These are phyloP conservation scores for Drosophila nasuta DNA, from an alignment of 1,140 invertebrate genomes.

Conservation along the genomic window DNA sequence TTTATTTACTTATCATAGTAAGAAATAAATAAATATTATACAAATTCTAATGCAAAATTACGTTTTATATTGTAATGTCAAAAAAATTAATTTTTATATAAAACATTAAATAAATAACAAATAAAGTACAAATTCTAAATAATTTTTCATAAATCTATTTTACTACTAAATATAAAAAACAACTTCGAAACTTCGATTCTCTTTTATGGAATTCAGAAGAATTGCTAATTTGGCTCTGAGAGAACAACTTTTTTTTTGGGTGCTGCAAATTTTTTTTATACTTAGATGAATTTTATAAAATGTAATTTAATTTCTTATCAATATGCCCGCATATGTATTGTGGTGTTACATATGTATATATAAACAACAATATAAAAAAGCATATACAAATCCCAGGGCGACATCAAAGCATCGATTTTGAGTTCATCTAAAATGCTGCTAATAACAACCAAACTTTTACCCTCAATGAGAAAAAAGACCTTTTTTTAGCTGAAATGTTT, in stretches of 20 bases:
- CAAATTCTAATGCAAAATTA: too few species aligned
- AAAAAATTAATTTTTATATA: too few species aligned
- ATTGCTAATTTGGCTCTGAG: background rate
- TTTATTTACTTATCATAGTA: too few species aligned
- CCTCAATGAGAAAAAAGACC: slow-evolving; percentile 32
- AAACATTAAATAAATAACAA: background rate
- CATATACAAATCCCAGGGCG: background rate
- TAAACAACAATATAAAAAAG: background rate
- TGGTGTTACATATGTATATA: background rate
- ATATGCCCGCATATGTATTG: background rate
- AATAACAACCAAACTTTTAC: slow-evolving; percentile 70
- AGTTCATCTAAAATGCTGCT: slow-evolving; percentile 59
- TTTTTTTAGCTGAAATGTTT: slow-evolving; percentile 48
- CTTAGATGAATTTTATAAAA: background rate
- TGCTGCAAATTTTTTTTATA: background rate
- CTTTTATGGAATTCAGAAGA: background rate
- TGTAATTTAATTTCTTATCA: background rate
- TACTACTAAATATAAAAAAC: too few species aligned
- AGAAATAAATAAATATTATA: too few species aligned
- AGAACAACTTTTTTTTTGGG: too few species aligned
- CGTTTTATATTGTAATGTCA: too few species aligned
- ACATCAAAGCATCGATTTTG: slow-evolving; percentile 56
- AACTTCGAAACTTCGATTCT: background rate
- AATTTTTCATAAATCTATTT: too few species aligned
- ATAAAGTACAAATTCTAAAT: background rate